These are phyloP conservation scores for Polypterus bichir DNA, from an alignment of 2,113 vertebrate species.

Conservation along the genomic window DNA sequence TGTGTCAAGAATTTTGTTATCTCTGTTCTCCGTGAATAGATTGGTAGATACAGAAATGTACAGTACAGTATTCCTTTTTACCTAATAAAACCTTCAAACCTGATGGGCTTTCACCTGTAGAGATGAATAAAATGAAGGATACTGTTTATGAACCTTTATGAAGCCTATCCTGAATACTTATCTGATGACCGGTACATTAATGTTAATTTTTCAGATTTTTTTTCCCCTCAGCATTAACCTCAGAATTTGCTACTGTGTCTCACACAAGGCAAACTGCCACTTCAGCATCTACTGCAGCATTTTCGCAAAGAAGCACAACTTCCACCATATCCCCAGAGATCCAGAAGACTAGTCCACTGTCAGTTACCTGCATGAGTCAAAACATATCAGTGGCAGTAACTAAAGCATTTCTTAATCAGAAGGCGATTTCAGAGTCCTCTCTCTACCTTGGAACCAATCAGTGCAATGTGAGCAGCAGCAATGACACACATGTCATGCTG, in stretches of 20 bases:
- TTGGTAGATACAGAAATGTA: no score
- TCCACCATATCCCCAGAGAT: no score
- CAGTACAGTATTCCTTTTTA: no score
- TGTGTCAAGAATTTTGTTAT: no score
- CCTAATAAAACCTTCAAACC: background rate
- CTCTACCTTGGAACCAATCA: conserved; percentile 57
- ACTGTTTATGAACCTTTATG: no score
- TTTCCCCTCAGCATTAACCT: background rate
- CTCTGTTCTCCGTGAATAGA: no score
- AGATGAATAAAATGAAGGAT: background rate
- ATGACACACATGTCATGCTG: conserved; percentile 51
- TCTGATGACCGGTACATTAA: no score
- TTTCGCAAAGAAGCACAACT: no score
- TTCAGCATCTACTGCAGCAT: background rate
- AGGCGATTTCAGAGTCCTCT: conserved; percentile 40
- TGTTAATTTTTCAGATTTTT: background rate
- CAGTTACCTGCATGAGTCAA: conserved; percentile 48
- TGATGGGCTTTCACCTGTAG: background rate
- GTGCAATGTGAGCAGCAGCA: conserved; percentile 50
- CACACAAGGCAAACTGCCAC: background rate
- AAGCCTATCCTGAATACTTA: no score
- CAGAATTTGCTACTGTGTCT: background rate
- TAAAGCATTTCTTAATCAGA: conserved; percentile 46
- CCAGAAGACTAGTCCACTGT: conserved; percentile 9
- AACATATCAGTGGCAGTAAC: conserved; percentile 48